phyloP scores from a whole-genome alignment of 2,888 invertebrate genomes.

The Noctuana brunneofusca region DNA sequence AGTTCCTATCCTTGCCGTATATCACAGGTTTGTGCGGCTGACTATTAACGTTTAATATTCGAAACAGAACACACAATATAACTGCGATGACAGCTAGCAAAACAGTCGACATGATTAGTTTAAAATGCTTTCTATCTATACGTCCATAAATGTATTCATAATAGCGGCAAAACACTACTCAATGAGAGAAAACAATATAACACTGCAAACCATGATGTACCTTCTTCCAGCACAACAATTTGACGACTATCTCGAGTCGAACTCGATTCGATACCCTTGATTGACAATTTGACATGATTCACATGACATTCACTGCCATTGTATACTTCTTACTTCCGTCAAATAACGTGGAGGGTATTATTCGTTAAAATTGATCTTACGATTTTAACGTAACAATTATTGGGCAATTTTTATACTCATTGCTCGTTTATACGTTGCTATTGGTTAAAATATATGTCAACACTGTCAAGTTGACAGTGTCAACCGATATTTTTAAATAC shows the following conservation, averaged over 20 bases:
- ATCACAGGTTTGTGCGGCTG: constrained; percentile 90
- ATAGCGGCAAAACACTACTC: constrained; percentile 53
- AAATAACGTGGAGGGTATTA: neutral
- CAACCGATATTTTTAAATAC: neutral
- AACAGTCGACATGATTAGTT: constrained; percentile 88
- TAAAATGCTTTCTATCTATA: constrained; percentile 29
- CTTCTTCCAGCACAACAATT: constrained; percentile 37
- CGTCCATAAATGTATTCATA: constrained; percentile 59
- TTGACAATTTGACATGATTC: no score
- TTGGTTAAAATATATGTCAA: neutral
- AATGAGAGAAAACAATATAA: constrained; percentile 40
- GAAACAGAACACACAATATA: constrained; percentile 91
- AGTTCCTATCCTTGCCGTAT: constrained; percentile 89
- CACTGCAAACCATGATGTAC: constrained; percentile 46
- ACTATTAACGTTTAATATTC: constrained; percentile 93
- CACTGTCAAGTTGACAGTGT: no score
- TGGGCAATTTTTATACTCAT: neutral
- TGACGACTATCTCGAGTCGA: neutral
- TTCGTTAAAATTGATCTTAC: neutral
- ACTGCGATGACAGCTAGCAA: constrained; percentile 91
- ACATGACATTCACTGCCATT: neutral
- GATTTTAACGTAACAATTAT: neutral
- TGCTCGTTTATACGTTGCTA: neutral
- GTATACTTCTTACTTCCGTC: neutral
- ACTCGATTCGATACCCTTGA: neutral